A percentile compares a stretch with the other conserved stretches of the same genome.
Conservation (phyloP, 2,113 vertebrate species). For the Bungarus multicinctus region DNA sequence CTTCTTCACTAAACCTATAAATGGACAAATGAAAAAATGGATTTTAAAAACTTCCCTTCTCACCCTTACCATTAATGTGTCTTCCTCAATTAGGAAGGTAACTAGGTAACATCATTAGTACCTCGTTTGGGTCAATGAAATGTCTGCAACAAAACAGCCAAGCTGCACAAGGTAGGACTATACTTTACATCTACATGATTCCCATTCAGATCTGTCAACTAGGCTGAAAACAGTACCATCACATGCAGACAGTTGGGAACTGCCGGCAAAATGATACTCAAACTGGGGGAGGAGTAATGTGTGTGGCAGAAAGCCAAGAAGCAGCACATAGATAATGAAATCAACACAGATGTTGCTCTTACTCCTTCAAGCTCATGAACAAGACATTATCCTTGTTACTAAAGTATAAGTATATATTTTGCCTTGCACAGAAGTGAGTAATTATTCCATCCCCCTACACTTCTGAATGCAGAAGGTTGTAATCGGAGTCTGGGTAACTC, state of each 20-base stretch:
- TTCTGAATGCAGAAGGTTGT: background rate
- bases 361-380: background rate
- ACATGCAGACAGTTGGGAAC: background rate
- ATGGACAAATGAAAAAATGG: background rate
- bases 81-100: no score
- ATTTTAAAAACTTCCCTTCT: no score
- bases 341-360: background rate
- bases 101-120: no score
- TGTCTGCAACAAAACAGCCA: no score
- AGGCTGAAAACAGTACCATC: background rate
- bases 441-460: no score
- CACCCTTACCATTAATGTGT: no score
- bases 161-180: background rate
- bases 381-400: background rate
- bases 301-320: fast-evolving
- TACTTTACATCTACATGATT: background rate
- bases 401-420: background rate
- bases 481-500: background rate
- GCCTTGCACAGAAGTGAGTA: background rate
- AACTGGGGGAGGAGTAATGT: background rate
- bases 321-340: background rate
- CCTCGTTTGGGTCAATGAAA: no score
- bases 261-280: background rate
- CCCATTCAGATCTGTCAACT: background rate
- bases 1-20: background rate